phyloP scores from a whole-genome alignment of 2,113 vertebrate genomes.

The Pelusios castaneus region DNA sequence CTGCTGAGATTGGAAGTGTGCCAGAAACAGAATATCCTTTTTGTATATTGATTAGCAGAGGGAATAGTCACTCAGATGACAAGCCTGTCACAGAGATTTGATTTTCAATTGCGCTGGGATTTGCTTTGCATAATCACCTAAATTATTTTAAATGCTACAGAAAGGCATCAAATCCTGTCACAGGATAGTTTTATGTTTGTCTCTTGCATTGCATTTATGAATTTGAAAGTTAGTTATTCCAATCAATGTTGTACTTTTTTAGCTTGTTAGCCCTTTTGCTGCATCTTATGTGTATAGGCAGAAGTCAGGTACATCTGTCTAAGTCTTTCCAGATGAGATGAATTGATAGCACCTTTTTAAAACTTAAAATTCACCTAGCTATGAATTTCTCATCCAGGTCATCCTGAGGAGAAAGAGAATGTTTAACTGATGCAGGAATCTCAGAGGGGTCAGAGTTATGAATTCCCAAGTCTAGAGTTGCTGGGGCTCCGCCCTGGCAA shows the following conservation, averaged over 20 bases:
- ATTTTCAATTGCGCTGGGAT: background rate
- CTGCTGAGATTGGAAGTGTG: background rate
- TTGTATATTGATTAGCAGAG: background rate
- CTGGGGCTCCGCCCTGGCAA: no score
- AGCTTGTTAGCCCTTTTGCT: background rate
- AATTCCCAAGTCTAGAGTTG: no score
- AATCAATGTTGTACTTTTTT: background rate
- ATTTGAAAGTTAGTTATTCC: background rate
- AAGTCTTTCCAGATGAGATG: background rate
- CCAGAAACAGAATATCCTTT: background rate
- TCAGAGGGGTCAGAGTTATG: no score
- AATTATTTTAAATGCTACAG: background rate
- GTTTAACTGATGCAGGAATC: background rate
- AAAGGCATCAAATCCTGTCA: background rate
- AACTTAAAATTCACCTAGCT: conserved; percentile 13
- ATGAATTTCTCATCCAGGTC: background rate
- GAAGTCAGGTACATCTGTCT: background rate
- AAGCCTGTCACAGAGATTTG: background rate
- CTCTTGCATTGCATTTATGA: background rate
- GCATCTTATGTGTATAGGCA: background rate
- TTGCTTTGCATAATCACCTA: background rate
- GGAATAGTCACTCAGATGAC: background rate
- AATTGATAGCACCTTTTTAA: background rate
- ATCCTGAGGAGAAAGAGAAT: background rate
- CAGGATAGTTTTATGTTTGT: background rate